Evolutionary conservation across 2,888 invertebrate genomes (phyloP).

Genomic region (Helicoverpa assulta): DNA sequence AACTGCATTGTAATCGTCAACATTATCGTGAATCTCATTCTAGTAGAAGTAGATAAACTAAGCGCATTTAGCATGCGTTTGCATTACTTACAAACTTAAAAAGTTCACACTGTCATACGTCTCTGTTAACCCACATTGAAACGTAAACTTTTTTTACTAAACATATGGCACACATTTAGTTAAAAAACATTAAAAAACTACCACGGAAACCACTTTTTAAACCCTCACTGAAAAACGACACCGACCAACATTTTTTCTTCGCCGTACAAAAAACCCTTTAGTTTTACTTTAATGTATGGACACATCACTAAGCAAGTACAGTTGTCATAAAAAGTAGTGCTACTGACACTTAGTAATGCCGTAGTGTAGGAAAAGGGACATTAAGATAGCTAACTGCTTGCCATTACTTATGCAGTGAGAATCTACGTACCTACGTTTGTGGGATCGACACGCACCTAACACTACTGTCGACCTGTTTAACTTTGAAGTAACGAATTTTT

Average conservation of each 20-base stretch:
- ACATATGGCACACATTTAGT: background rate
- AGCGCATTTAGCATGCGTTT: background rate
- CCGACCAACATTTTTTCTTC: constrained; percentile 12
- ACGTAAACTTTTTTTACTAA: background rate
- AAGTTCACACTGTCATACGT: background rate
- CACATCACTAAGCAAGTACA: constrained; percentile 16
- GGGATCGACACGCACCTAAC: constrained; percentile 33
- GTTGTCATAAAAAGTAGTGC: constrained; percentile 40
- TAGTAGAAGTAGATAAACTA: background rate
- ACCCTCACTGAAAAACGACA: constrained; percentile 5
- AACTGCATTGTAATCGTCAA: too few relatives aligned
- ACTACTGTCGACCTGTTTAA: constrained; percentile 29
- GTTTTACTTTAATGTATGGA: constrained; percentile 22
- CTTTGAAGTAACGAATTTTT: background rate
- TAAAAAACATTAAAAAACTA: constrained; percentile 14
- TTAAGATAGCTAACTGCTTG: constrained; percentile 44
- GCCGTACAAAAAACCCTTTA: background rate
- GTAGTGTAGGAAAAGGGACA: constrained; percentile 50
- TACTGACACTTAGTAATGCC: constrained; percentile 35
- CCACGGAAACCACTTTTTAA: constrained; percentile 8
- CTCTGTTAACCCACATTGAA: background rate
- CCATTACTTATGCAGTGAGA: constrained; percentile 50
- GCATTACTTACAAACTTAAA: background rate
- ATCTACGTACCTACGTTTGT: constrained; percentile 16
- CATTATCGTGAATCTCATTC: too few relatives aligned